Evolutionary conservation across 2,888 invertebrate species (phyloP).

Genomic region (Sphaerophoria rueppellii): DNA sequence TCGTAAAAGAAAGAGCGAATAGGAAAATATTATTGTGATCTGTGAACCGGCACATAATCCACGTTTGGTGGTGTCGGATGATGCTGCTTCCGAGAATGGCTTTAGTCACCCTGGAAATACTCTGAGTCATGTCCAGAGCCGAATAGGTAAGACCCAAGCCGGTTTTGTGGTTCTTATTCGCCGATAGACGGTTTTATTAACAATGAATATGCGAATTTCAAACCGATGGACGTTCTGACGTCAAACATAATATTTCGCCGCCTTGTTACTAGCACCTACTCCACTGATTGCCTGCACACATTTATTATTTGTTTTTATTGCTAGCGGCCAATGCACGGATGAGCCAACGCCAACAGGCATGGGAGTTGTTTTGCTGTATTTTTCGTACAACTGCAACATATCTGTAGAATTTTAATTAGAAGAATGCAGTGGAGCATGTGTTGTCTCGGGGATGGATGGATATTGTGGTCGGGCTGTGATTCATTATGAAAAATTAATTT

Average conservation of each 20-base stretch:
- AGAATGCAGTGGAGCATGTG: constrained; percentile 44
- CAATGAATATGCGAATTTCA: constrained; percentile 1
- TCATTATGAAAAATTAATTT: constrained; percentile 42
- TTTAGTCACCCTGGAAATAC: background rate
- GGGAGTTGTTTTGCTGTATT: background rate
- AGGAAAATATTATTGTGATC: constrained; percentile 8
- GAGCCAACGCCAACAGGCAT: background rate
- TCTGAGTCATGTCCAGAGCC: constrained; percentile 35
- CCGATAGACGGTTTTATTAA: background rate
- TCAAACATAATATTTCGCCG: constrained; percentile 10
- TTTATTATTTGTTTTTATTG: constrained; percentile 1
- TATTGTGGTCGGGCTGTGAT: constrained; percentile 15
- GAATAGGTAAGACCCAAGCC: constrained; percentile 24
- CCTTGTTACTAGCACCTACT: constrained; percentile 37
- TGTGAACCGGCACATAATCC: constrained; percentile 7
- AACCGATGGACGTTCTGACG: constrained; percentile 12
- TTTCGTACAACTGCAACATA: constrained; percentile 30
- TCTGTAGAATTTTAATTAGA: constrained; percentile 65
- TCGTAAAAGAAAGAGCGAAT: constrained; percentile 3
- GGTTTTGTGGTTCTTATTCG: constrained; percentile 23
- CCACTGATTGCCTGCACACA: background rate
- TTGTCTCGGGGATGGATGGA: background rate
- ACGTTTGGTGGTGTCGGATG: background rate
- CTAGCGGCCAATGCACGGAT: constrained; percentile 14
- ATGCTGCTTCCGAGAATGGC: constrained; percentile 3